Evolutionary conservation across 2,797 vertebrate species (phyloP).

Genomic region (Salarias fasciatus): DNA sequence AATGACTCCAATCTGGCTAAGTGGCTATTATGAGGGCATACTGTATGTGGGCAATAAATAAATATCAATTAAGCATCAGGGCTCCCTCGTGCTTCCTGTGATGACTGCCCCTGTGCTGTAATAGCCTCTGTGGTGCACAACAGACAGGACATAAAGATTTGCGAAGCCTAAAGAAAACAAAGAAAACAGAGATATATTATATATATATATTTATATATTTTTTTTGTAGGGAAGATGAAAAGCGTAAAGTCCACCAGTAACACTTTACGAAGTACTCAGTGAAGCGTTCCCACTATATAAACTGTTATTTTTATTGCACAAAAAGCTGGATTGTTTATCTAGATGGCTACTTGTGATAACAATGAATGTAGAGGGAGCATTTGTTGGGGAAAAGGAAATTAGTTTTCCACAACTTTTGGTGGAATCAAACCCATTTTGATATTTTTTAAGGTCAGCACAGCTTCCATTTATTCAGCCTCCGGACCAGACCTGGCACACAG

Average conservation of each 20-base stretch:
- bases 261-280: background rate
- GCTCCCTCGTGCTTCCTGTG: slow-evolving; percentile 18
- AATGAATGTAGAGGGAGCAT: background rate
- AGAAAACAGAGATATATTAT: background rate
- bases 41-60: slow-evolving; percentile 38
- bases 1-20: slow-evolving; percentile 37
- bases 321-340: background rate
- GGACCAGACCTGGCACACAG: too few species aligned
- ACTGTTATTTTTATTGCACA: background rate
- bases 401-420: too few species aligned
- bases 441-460: background rate
- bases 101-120: slow-evolving; percentile 3
- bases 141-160: slow-evolving; percentile 22
- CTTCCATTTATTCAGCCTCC: too few species aligned
- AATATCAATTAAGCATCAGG: slow-evolving; percentile 49
- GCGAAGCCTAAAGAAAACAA: background rate
- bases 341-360: background rate
- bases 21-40: slow-evolving; percentile 42
- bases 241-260: background rate
- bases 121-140: slow-evolving; percentile 7
- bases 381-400: too few species aligned
- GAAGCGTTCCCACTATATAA: background rate
- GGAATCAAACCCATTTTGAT: background rate
- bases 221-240: background rate
- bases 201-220: too few species aligned